Evolutionary conservation across 2,797 vertebrate species (phyloP), one percentile per base, ranked within the genome.

Genomic region (Saxicola maurus): DNA sequence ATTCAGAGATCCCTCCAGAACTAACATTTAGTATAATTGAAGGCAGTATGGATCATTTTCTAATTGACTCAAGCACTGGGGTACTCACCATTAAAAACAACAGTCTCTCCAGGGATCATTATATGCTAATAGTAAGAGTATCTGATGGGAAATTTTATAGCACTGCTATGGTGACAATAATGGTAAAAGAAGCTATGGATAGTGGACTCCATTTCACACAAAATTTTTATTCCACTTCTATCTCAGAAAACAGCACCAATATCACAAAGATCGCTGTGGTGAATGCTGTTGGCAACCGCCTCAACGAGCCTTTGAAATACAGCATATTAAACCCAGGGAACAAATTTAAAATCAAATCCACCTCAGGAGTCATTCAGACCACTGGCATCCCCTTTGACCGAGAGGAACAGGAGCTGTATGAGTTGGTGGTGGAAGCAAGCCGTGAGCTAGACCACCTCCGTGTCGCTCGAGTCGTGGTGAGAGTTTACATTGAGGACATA

Each of bases 91-190:
- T 99, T 68, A 98, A 97, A 96, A 98, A 99, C 94, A 98, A 97
- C 61, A 98, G 97, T 92, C 98, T 99, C 83, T 98, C 98, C 81
- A 99, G 98, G 96, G 98, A 99, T 79, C 98, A 98, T 66, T 99
- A 99, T 35, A 97, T 98, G 92, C 97, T 99, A 56, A 98, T 97
- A 73, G 98, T 98, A 66, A 98, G 97, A 94, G 99, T 99, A 56
- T 99, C 99, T 2, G 99, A 99, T 55, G 99, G 99, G 23, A 99
- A 98, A 91, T 99, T 99, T 94, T 98, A 98, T 30, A 98, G 98
- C 89, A 98, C 98, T 20, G 97, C 98, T 65, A 94, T 98, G 89
- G 98, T 99, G 83, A 99, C 98, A 15, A 89, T 99, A 87, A 91
- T 98, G 79, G 98, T 99, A 31, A 98, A 98, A 94, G 98, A 99